Evolutionary conservation across 2,797 vertebrate species (phyloP).

Genomic region (Meda fulgida): DNA sequence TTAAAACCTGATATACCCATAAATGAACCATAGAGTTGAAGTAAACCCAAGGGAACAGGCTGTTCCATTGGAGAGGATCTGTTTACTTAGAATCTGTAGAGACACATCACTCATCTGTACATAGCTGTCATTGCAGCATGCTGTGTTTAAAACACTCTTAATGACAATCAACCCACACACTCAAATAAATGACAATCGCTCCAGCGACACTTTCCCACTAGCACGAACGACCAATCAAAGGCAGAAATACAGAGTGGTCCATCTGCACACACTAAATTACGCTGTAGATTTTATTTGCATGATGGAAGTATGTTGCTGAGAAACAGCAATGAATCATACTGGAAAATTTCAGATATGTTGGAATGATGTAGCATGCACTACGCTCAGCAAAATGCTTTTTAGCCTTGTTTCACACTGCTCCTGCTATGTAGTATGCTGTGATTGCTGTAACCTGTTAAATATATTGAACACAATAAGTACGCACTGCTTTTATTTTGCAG

Average conservation of each 20-base stretch:
- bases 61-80: slow-evolving; percentile 58
- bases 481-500: not conserved
- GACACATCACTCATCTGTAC: slow-evolving; percentile 60
- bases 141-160: slow-evolving; percentile 39
- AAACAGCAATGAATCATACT: slow-evolving; percentile 27
- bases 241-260: not conserved
- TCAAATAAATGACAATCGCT: slow-evolving; percentile 29
- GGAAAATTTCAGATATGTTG: slow-evolving; percentile 8
- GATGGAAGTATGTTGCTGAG: not conserved
- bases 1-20: slow-evolving; percentile 54
- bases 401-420: not conserved
- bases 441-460: not conserved
- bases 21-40: slow-evolving; percentile 61
- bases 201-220: not conserved
- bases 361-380: not conserved
- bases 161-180: slow-evolving; percentile 37
- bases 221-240: not conserved
- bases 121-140: slow-evolving; percentile 54
- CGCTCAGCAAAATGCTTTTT: not conserved
- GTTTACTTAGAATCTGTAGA: slow-evolving; percentile 56
- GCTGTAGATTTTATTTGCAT: slow-evolving; percentile 15
- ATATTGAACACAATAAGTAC: not conserved
- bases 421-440: not conserved
- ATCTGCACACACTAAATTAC: not conserved
- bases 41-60: slow-evolving; percentile 51